Evolutionary conservation across 2,113 vertebrate genomes (phyloP).

Genomic region (Gracilinanus agilis): DNA sequence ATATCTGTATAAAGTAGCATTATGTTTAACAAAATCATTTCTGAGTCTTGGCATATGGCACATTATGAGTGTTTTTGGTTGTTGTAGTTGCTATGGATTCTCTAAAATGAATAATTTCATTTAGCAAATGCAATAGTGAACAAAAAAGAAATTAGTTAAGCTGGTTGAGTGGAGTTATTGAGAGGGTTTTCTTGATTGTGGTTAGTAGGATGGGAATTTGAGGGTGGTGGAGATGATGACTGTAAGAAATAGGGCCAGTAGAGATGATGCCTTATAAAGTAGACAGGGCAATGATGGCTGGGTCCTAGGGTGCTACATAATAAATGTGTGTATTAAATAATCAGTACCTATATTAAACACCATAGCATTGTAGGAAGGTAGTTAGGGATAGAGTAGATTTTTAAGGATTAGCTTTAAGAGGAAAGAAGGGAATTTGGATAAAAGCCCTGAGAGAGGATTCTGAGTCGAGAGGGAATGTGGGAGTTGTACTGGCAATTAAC

Average conservation of each 20-base stretch:
- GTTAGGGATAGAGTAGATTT: too few relatives aligned
- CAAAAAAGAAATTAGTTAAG: not conserved
- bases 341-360: not conserved
- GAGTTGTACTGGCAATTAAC: too few relatives aligned
- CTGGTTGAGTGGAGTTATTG: not conserved
- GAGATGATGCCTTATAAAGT: not conserved
- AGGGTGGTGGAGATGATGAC: not conserved
- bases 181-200: not conserved
- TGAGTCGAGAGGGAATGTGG: too few relatives aligned
- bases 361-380: too few relatives aligned
- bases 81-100: conserved; percentile 7
- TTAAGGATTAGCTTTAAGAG: too few relatives aligned
- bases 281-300: not conserved
- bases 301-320: not conserved
- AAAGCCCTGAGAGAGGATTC: too few relatives aligned
- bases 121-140: not conserved
- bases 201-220: not conserved
- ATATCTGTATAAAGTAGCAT: not conserved
- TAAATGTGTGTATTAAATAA: not conserved
- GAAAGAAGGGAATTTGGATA: too few relatives aligned
- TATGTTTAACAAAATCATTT: not conserved
- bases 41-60: conserved; percentile 3
- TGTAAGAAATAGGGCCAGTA: not conserved
- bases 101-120: not conserved
- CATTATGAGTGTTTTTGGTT: conserved; percentile 9